These are phyloP conservation scores for Scyliorhinus canicula DNA, from an alignment of 2,797 vertebrate species.

Conservation along the genomic window DNA sequence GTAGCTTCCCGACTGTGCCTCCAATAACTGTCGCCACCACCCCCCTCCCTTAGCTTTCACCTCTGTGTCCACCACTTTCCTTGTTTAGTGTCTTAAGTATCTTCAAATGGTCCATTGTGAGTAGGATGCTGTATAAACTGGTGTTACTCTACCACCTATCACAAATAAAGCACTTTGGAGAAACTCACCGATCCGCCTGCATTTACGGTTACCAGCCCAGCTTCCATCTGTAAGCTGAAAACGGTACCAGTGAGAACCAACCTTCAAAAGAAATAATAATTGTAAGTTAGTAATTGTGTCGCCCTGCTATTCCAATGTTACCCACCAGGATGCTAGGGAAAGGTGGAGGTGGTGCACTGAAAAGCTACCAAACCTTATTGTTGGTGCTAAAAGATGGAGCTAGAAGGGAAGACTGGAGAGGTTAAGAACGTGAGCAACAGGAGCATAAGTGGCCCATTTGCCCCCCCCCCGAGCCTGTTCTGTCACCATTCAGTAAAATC, in stretches of 20 bases:
- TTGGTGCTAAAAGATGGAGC: neutral
- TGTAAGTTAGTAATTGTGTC: neutral
- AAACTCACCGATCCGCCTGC: neutral
- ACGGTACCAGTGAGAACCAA: neutral
- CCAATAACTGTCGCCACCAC: too few relatives aligned
- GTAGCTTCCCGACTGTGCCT: neutral
- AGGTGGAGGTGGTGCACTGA: neutral
- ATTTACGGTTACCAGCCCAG: neutral
- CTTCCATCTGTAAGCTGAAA: constrained; percentile 16
- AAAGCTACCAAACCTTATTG: neutral
- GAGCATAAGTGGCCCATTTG: neutral
- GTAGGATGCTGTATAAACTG: neutral
- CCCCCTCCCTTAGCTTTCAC: neutral
- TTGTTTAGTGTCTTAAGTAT: neutral
- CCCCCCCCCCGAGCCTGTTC: neutral
- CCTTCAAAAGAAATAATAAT: neutral
- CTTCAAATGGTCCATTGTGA: neutral
- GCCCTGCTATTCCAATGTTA: neutral
- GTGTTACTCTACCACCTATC: neutral
- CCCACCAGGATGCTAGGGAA: neutral
- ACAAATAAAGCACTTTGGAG: neutral
- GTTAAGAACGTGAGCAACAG: neutral
- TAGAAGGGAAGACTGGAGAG: neutral
- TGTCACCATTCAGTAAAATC: neutral
- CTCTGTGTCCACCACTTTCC: neutral